Percentiles rank a stretch among this genome's conserved stretches.
Evolutionary conservation across 2,797 vertebrate genomes (phyloP).

Genomic region (Sebastes hopkinsi): DNA sequence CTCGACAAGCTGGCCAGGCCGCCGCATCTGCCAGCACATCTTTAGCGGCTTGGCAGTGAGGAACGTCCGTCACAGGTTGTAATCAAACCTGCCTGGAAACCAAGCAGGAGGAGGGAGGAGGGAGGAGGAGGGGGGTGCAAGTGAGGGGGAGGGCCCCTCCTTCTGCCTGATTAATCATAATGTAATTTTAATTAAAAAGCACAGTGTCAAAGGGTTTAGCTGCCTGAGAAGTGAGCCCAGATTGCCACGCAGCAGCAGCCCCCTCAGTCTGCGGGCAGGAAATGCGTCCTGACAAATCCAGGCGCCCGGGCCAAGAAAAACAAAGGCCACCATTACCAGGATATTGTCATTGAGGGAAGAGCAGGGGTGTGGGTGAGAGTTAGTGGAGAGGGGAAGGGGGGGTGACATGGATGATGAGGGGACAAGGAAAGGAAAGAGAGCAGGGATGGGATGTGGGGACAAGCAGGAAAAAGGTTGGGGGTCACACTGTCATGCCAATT

Average conservation of each 20-base stretch:
- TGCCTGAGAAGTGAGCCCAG: constrained; percentile 99
- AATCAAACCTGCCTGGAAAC: constrained; percentile 94
- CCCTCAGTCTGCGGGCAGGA: constrained; percentile 93
- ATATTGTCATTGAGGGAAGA: constrained; percentile 74
- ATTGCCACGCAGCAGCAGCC: constrained; percentile 96
- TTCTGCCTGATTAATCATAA: constrained; percentile 99
- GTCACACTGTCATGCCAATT: constrained; percentile 81
- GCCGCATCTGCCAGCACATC: constrained; percentile 96
- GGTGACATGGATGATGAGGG: constrained; percentile 44
- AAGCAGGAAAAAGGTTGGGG: constrained; percentile 64
- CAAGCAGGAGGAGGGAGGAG: constrained; percentile 60
- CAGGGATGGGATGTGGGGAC: constrained; percentile 47
- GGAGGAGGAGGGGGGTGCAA: constrained; percentile 38
- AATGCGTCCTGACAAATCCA: constrained; percentile 92
- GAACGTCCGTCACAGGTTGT: constrained; percentile 94
- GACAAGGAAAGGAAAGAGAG: constrained; percentile 40
- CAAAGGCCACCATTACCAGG: constrained; percentile 87
- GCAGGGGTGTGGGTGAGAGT: constrained; percentile 51
- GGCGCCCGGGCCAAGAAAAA: constrained; percentile 88
- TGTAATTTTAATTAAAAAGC: constrained; percentile 99
- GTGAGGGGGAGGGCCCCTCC: constrained; percentile 82
- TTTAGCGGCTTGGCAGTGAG: constrained; percentile 95
- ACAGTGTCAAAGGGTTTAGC: constrained; percentile 99
- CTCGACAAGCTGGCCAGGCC: constrained; percentile 81
- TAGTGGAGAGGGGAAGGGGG: background rate